Evolutionary conservation across 2,888 invertebrate genomes (phyloP).

Genomic region (Cephus pygmeus): DNA sequence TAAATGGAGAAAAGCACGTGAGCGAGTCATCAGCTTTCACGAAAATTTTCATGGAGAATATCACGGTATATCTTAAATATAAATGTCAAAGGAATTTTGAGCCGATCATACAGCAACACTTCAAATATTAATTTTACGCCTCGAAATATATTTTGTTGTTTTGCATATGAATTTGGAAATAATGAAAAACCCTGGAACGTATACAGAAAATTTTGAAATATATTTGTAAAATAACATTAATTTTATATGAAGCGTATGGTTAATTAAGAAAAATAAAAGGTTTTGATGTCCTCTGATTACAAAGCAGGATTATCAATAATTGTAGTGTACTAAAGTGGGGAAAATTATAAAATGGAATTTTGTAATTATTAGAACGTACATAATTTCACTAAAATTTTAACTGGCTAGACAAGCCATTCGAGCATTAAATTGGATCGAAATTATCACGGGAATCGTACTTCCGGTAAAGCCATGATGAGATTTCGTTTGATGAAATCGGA

Average conservation of each 20-base stretch:
- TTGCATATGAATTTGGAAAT: not conserved
- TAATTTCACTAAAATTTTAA: not conserved
- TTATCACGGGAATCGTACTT: not conserved
- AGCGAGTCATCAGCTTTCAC: not conserved
- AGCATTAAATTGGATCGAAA: not conserved
- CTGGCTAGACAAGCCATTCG: not conserved
- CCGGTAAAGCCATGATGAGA: not conserved
- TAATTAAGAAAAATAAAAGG: not conserved
- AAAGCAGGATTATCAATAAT: not conserved
- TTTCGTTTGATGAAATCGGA: not conserved
- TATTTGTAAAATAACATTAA: not conserved
- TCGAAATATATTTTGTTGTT: not conserved
- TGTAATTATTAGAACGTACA: not conserved
- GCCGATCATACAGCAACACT: not conserved
- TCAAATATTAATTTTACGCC: not conserved
- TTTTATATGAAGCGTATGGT: not conserved
- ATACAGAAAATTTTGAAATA: not conserved
- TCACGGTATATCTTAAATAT: not conserved
- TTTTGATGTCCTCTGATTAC: not conserved
- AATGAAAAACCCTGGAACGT: not conserved
- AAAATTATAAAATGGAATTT: not conserved
- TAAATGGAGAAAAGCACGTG: not conserved
- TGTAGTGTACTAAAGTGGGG: not conserved
- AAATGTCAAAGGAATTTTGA: not conserved
- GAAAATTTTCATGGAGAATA: not conserved